Percentiles rank a stretch among this genome's conserved stretches.
Conservation (phyloP, 2,888 invertebrate genomes). For the Andrena marginata region DNA sequence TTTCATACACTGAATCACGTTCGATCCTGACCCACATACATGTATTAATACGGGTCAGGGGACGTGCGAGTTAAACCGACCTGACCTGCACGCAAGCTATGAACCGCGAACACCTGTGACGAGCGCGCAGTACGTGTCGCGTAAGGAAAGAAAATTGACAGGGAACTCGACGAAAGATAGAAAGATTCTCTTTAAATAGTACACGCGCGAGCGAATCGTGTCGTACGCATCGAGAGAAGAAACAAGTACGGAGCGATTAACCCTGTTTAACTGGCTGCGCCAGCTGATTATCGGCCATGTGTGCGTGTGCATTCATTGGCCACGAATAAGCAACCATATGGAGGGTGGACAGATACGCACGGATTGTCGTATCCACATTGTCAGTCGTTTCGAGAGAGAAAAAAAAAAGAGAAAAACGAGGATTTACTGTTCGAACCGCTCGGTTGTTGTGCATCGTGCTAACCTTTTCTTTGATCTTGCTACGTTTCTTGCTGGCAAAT, state of each 20-base stretch:
- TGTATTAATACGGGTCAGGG: too few species aligned
- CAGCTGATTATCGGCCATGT: constrained; percentile 71
- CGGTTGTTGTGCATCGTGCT: constrained; percentile 67
- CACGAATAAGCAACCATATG: constrained; percentile 66
- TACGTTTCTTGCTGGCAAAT: constrained; percentile 89
- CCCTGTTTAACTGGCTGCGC: constrained; percentile 21
- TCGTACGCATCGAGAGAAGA: background rate
- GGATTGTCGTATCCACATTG: constrained; percentile 22
- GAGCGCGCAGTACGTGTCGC: background rate
- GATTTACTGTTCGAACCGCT: background rate
- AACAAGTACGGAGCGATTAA: background rate
- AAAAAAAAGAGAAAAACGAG: background rate
- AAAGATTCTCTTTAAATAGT: background rate
- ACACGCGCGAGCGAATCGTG: background rate
- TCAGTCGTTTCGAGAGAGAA: constrained; percentile 15
- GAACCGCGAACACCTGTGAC: background rate
- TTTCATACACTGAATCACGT: too few species aligned
- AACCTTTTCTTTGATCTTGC: constrained; percentile 91
- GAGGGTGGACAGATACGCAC: constrained; percentile 24
- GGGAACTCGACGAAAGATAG: background rate
- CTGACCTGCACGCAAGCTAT: background rate
- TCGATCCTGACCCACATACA: too few species aligned
- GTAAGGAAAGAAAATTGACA: background rate
- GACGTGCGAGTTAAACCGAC: background rate
- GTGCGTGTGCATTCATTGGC: constrained; percentile 40